Evolutionary conservation across 1,140 invertebrate genomes (phyloP).

Genomic region (Lepidurus packardi): DNA sequence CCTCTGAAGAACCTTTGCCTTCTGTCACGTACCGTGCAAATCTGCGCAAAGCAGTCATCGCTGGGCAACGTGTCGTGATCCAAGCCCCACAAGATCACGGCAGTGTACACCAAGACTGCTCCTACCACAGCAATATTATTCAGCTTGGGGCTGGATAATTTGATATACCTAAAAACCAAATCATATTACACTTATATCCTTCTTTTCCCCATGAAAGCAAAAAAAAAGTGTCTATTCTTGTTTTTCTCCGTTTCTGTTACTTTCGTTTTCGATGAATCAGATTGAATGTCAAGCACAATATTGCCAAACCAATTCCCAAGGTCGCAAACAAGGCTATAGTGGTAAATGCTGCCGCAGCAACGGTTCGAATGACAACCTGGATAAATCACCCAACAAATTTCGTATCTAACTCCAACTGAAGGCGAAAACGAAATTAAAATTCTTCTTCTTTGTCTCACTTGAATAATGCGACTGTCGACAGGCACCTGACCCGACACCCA

Average conservation of each 20-base stretch:
- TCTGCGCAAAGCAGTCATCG: slow-evolving; percentile 62
- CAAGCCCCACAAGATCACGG: slow-evolving; percentile 82
- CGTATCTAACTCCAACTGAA: neutral
- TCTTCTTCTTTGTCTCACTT: neutral
- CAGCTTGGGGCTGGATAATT: slow-evolving; percentile 90
- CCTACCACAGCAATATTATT: slow-evolving; percentile 95
- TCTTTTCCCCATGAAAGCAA: neutral
- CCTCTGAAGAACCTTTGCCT: slow-evolving; percentile 24
- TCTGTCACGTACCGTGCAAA: slow-evolving; percentile 74
- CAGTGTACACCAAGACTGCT: slow-evolving; percentile 85
- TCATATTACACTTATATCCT: neutral
- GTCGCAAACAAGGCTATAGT: slow-evolving; percentile 61
- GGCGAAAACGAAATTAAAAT: neutral
- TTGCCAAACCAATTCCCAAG: slow-evolving; percentile 67
- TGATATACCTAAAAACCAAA: slow-evolving; percentile 59
- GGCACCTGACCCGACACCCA: slow-evolving; percentile 74
- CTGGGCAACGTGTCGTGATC: slow-evolving; percentile 66
- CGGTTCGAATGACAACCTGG: slow-evolving; percentile 56
- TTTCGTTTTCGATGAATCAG: slow-evolving; percentile 77
- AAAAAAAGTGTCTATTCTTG: neutral
- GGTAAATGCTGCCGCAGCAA: slow-evolving; percentile 67
- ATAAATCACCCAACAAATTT: neutral
- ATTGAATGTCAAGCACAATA: slow-evolving; percentile 77
- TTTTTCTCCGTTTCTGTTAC: slow-evolving; percentile 46
- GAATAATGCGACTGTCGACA: slow-evolving; percentile 56